Percentiles rank a stretch among this genome's conserved stretches.
phyloP scores from a whole-genome alignment of 2,797 vertebrate species.

The Sardinella longiceps region DNA sequence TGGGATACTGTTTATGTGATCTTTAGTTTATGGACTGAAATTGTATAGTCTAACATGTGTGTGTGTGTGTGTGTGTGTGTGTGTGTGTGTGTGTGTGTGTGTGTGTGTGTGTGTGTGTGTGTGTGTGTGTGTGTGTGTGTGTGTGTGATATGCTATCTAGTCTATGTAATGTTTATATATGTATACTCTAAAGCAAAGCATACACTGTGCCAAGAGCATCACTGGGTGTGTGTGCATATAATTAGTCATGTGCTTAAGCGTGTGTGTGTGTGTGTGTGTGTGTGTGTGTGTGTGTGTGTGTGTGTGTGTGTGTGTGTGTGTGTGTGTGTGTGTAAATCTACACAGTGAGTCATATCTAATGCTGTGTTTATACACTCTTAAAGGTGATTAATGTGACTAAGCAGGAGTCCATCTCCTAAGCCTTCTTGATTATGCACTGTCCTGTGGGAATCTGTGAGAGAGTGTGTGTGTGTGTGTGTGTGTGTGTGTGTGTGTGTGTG shows the following conservation, averaged over 20 bases:
- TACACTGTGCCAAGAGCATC: background rate
- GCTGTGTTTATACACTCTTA: background rate
- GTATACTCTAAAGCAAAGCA: background rate
- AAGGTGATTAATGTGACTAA: background rate
- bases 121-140: background rate
- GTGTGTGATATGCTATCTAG: background rate
- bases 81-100: background rate
- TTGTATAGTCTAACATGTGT: too few relatives aligned
- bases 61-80: background rate
- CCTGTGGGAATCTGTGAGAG: background rate
- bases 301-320: background rate
- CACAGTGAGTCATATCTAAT: background rate
- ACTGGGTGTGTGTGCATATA: background rate
- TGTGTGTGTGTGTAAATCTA: background rate
- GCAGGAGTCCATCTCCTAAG: background rate
- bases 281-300: background rate
- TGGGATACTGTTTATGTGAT: constrained; percentile 1
- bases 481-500: background rate
- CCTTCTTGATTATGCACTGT: background rate
- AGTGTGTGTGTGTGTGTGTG: background rate
- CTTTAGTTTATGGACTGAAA: background rate
- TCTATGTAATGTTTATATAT: background rate
- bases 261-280: background rate
- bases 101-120: background rate
- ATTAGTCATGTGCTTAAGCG: background rate